Base-by-base conservation (phyloP, 2,797 vertebrate genomes). In the Centroberyx gerrardi region DNA sequence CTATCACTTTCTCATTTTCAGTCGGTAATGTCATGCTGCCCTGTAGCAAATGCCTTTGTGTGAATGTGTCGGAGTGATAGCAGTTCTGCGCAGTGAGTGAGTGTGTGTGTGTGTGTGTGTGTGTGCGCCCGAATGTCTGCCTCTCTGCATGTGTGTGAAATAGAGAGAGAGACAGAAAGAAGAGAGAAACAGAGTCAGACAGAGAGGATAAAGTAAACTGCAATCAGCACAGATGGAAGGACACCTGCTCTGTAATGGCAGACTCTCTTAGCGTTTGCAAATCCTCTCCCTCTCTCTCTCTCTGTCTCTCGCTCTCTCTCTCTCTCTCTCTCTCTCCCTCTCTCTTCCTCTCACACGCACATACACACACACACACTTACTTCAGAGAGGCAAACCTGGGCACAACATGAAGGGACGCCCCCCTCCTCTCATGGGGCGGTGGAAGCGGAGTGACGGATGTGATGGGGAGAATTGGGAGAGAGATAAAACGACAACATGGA, bases 171-270 rank as follows among this genome's bases (percentile, higher is more conserved):
- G 48, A 31, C 14, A 36, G 17, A 14, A 14, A 52, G 33, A 59
- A 15, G 33, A 31, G 31, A 36, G 62, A 44, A 78, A 53, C 74
- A 38, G 61, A 55, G 44, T 46, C 48, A 18, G 29, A 64, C 40
- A 72, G 48, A 63, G 61, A 59, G 74, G 48, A 36, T 62, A 64
- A 86, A 85, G 83, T 82, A 68, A 78, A 86, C 81, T 87, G 78
- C 89, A 90, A 92, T 91, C 81, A 73, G 87, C 86, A 84, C 93
- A 94, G 92, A 94, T 92, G 92, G 93, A 91, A 59, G 48, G 85
- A 90, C 92, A 92, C 91, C 93, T 93, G 91, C 84, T 92, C 83
- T 80, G 76, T 82, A 88, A 86, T 88, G 81, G 68, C 68, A 68
- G 49, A 52, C 38, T 46, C 13, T 62, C 44, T 48, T 44, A 70